These are phyloP conservation scores for Gouania willdenowi DNA, from an alignment of 2,797 vertebrate species.

Conservation along the genomic window DNA sequence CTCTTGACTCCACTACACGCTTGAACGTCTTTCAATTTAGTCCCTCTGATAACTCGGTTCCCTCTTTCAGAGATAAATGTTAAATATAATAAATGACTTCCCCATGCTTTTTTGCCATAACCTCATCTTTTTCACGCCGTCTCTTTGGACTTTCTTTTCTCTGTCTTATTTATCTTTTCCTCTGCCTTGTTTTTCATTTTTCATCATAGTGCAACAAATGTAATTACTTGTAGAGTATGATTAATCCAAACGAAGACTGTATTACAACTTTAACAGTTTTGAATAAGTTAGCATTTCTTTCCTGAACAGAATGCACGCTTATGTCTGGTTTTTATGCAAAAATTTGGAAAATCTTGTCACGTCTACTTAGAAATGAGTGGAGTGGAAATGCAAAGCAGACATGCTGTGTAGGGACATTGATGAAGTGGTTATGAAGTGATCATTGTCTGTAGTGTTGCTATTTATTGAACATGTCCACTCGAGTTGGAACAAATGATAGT, in stretches of 20 bases:
- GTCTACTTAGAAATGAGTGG: conserved; percentile 3
- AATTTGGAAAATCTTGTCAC: conserved; percentile 14
- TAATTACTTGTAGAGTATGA: conserved; percentile 34
- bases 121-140: conserved; percentile 14
- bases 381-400: conserved; percentile 29
- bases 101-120: conserved; percentile 35
- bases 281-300: neutral
- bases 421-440: conserved; percentile 42
- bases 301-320: neutral
- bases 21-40: conserved; percentile 70
- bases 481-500: conserved; percentile 28
- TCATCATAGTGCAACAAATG: conserved; percentile 35
- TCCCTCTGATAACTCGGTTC: conserved; percentile 53
- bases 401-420: conserved; percentile 8
- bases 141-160: conserved; percentile 15
- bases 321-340: conserved; percentile 3
- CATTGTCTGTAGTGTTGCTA: conserved; percentile 26
- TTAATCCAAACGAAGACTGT: conserved; percentile 28
- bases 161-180: conserved; percentile 45
- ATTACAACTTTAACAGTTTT: conserved; percentile 1
- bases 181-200: conserved; percentile 35
- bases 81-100: conserved; percentile 63
- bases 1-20: conserved; percentile 52
- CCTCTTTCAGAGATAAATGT: conserved; percentile 52
- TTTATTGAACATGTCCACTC: conserved; percentile 31